Base-by-base conservation (phyloP, 2,797 vertebrate genomes). In the Myoxocephalus aenaeus region DNA sequence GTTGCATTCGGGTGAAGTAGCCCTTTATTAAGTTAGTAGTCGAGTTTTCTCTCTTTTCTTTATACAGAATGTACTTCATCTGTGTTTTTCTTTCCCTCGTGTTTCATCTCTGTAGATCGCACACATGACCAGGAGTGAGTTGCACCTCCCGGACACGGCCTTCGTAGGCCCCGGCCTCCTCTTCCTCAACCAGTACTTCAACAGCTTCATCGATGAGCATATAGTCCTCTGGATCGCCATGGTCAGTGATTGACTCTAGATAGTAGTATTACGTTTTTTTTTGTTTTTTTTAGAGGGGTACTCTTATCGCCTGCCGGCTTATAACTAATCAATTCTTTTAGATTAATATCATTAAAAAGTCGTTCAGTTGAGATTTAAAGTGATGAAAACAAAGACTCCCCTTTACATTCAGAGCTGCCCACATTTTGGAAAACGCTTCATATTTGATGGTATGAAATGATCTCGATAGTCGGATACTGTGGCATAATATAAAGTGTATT, bases 41-140 rank as follows among this genome's bases (percentile, higher is more conserved):
- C 14, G 40, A 5, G 15, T 54, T 34, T 42, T 4, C 9, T 70
- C 14, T 69, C 50, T 34, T n/a, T 15, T 51, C 11, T 62, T 50
- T 27, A 22, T 9, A 3, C 18, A 63, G 15, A 15, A 20, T 40
- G 5, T 22, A 12, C 72, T 50, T 29, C 42, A 40, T 36, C 11
- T 9, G 12, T 18, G 40, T 62, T 67, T 56, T 57, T 13, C 13
- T 54, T 25, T 25, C 32, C 5, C 32, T 32, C 32, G 5, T 2
- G 32, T 32, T 32, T 32, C 32, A 2, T 66, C 61, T 74, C 48
- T 81, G 25, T 29, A 99, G 98, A 84, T 99, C 61, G 97, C 98
- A 73, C 97, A 99, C 91, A 99, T 99, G 97, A 98, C 98, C 65
- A 99, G 97, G 95, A 99, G 98, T 90, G 97, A 98, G 94, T 92